phyloP scores from a whole-genome alignment of 2,113 vertebrate species.

The Phalacrocorax aristotelis region DNA sequence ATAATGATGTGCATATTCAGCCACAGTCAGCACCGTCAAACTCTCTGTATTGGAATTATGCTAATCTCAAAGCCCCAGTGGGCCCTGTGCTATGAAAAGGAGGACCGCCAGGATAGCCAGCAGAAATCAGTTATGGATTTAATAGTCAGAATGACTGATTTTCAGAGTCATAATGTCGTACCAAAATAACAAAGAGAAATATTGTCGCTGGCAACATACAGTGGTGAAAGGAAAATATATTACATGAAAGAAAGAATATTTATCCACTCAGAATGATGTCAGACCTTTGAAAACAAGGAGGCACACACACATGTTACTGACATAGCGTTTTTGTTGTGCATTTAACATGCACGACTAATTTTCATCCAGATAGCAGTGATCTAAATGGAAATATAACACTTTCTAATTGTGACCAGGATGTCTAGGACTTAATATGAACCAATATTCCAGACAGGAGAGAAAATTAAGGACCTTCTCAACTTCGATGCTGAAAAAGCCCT shows the following conservation, averaged over 20 bases:
- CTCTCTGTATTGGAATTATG: background rate
- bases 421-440: background rate
- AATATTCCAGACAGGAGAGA: accelerated
- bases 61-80: background rate
- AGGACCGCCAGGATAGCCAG: background rate
- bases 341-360: background rate
- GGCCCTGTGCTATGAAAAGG: background rate
- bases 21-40: background rate
- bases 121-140: background rate
- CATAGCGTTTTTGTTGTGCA: accelerated
- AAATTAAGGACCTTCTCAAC: background rate
- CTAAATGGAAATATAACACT: background rate
- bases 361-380: background rate
- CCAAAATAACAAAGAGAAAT: background rate
- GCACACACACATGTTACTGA: accelerated
- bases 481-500: accelerated
- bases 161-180: background rate
- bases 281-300: background rate
- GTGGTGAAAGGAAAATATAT: background rate
- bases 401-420: background rate
- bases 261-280: background rate
- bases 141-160: background rate
- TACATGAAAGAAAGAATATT: background rate
- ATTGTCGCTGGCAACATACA: background rate
- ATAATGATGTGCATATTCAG: background rate